phyloP scores from a whole-genome alignment of 1,140 invertebrate genomes.

The Philopotamus ludificatus region DNA sequence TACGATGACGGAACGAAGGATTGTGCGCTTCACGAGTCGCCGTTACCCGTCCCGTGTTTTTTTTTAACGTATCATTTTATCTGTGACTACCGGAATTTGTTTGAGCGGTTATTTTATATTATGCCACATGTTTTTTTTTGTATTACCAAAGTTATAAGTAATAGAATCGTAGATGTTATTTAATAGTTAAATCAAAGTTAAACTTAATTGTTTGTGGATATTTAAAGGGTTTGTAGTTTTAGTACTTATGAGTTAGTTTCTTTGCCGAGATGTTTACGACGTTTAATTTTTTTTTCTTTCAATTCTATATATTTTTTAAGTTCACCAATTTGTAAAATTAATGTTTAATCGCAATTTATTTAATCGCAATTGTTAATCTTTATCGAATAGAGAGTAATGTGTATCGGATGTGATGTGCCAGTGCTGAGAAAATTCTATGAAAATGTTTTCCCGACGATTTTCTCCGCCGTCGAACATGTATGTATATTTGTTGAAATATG shows the following conservation, averaged over 20 bases:
- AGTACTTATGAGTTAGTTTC: conserved; percentile 8
- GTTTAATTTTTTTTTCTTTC: no score
- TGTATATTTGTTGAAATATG: conserved; percentile 26
- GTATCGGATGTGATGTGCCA: conserved; percentile 17
- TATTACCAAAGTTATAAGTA: conserved; percentile 18
- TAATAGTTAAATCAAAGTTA: no score
- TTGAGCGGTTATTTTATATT: conserved; percentile 2
- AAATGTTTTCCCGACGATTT: background rate
- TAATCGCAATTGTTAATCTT: no score
- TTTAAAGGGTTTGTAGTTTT: conserved; percentile 16
- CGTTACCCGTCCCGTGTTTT: conserved; percentile 21
- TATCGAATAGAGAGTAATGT: no score
- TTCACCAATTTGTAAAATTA: no score
- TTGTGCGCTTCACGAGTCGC: conserved; percentile 32
- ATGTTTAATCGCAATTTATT: no score
- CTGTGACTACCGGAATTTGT: conserved; percentile 5
- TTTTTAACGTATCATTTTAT: conserved; percentile 23
- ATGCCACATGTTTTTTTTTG: no score
- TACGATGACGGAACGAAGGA: conserved; percentile 21
- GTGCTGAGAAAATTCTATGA: conserved; percentile 17
- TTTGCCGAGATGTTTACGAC: no score
- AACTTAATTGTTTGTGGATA: conserved; percentile 11
- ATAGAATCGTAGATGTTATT: conserved; percentile 1
- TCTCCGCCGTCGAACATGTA: conserved; percentile 19
- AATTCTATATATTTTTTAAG: no score